Percentiles rank a stretch among this genome's conserved stretches.
Conservation (phyloP, 92 coral and sea anemone species). For the Paramuricea clavata region DNA sequence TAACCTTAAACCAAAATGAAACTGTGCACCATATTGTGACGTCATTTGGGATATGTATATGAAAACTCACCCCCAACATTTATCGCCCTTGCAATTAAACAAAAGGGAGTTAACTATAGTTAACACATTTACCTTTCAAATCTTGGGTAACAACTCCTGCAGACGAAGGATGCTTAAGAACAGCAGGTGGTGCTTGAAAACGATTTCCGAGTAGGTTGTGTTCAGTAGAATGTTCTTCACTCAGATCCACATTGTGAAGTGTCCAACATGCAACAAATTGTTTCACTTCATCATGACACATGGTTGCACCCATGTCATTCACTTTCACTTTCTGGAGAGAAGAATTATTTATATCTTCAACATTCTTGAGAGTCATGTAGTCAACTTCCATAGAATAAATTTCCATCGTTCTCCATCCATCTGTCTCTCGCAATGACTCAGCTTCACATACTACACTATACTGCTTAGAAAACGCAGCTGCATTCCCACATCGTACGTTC, state of each 20-base stretch:
- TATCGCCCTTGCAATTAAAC: too few relatives aligned
- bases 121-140: not conserved
- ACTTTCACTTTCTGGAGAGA: not conserved
- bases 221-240: slow-evolving; percentile 7
- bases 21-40: too few relatives aligned
- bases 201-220: not conserved
- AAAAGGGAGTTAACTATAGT: too few relatives aligned
- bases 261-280: slow-evolving; percentile 25
- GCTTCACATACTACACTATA: slow-evolving; percentile 2
- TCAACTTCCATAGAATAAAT: not conserved
- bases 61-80: too few relatives aligned
- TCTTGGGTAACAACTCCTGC: not conserved
- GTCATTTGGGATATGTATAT: too few relatives aligned
- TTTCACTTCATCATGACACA: slow-evolving; percentile 14
- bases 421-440: slow-evolving; percentile 13
- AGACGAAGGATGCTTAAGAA: not conserved
- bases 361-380: slow-evolving; percentile 2
- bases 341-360: not conserved
- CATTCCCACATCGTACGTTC: slow-evolving; percentile 41
- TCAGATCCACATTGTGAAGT: slow-evolving; percentile 24
- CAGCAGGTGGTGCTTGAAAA: not conserved
- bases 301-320: slow-evolving; percentile 15
- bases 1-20: too few relatives aligned
- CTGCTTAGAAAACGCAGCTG: slow-evolving; percentile 33
- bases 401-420: slow-evolving; percentile 30